Percentiles rank a stretch among this genome's conserved stretches.
These are phyloP conservation scores for Chaetorhynchus papuensis DNA, from an alignment of 2,113 vertebrate species.

Conservation along the genomic window DNA sequence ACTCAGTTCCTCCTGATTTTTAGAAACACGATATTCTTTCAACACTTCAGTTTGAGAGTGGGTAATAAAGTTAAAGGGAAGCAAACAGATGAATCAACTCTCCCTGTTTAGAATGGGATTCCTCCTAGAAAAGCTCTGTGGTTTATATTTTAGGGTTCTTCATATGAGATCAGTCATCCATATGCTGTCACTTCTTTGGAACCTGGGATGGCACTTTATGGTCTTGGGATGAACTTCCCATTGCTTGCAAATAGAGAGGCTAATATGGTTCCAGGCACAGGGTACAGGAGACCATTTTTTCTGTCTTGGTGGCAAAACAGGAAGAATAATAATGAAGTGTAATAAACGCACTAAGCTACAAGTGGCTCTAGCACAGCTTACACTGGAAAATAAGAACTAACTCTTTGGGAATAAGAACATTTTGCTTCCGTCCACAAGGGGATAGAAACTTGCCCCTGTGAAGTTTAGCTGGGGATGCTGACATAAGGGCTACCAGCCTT, in stretches of 20 bases:
- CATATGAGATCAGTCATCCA: neutral
- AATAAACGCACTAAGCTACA: neutral
- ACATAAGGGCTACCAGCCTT: neutral
- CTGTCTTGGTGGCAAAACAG: neutral
- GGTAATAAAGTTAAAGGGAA: conserved; percentile 39
- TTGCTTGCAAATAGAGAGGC: neutral
- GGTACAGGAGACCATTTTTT: neutral
- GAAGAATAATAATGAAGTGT: neutral
- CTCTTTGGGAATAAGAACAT: neutral
- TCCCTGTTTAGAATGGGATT: neutral
- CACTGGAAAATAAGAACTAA: neutral
- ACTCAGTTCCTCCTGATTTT: neutral
- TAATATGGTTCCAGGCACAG: neutral
- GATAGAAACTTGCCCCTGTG: neutral
- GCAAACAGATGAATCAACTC: neutral
- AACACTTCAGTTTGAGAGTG: neutral
- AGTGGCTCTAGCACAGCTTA: neutral
- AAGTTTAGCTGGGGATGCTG: neutral
- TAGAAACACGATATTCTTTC: conserved; percentile 13
- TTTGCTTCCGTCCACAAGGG: neutral
- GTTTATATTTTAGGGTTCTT: neutral
- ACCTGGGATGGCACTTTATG: neutral
- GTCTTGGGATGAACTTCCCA: neutral
- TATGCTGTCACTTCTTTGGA: neutral
- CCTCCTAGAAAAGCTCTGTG: neutral